Conservation (phyloP, 2,888 invertebrate genomes). For the Amphipyra berbera region DNA sequence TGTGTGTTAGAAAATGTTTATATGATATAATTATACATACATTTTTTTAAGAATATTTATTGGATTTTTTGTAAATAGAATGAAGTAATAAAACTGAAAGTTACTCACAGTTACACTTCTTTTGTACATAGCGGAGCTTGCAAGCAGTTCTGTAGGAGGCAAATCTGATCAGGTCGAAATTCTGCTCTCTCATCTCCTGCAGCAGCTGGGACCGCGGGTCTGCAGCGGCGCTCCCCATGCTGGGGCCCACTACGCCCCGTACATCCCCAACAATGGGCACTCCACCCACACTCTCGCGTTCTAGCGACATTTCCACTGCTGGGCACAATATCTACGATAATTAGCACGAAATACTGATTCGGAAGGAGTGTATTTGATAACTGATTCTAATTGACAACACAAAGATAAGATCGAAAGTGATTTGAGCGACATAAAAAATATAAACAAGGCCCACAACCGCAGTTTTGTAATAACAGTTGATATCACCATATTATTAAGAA, state of each 20-base stretch:
- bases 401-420: slow-evolving; percentile 49
- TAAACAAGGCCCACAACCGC: slow-evolving; percentile 49
- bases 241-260: slow-evolving; percentile 61
- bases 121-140: slow-evolving; percentile 99
- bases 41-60: too few species aligned
- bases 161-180: slow-evolving; percentile 98
- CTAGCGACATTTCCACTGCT: slow-evolving; percentile 77
- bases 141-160: slow-evolving; percentile 99
- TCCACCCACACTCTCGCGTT: slow-evolving; percentile 79
- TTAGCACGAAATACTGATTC: slow-evolving; percentile 10
- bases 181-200: slow-evolving; percentile 96
- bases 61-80: too few species aligned
- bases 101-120: slow-evolving; percentile 97
- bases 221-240: slow-evolving; percentile 65
- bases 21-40: too few species aligned
- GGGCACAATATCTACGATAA: slow-evolving; percentile 26
- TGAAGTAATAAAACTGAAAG: slow-evolving; percentile 35
- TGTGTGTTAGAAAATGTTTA: too few species aligned
- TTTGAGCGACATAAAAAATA: slow-evolving; percentile 48
- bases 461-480: slow-evolving; percentile 20
- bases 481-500: slow-evolving; percentile 18
- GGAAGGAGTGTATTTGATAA: slow-evolving; percentile 1
- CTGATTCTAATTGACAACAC: slow-evolving; percentile 26
- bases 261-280: slow-evolving; percentile 67
- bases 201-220: slow-evolving; percentile 94